Evolutionary conservation across 2,888 invertebrate species (phyloP).

Genomic region (Drosophila leonis): DNA sequence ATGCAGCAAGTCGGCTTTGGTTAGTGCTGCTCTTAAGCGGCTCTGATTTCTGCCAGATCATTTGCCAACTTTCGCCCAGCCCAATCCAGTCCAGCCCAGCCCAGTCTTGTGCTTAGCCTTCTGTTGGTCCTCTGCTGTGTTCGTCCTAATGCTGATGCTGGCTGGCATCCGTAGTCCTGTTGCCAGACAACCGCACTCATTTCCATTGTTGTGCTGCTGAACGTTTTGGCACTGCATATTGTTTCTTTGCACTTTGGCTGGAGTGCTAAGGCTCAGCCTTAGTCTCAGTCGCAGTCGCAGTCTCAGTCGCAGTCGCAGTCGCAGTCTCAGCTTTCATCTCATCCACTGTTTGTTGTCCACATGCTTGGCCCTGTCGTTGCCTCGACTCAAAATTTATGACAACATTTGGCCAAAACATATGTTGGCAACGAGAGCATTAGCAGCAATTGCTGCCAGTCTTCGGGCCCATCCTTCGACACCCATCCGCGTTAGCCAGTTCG

Average conservation of each 20-base stretch:
- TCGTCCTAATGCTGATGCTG: slow-evolving; percentile 6
- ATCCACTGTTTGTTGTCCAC: slow-evolving; percentile 14
- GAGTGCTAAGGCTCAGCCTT: slow-evolving; percentile 12
- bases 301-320: background rate
- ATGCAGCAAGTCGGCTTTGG: slow-evolving; percentile 31
- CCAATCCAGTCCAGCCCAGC: slow-evolving; percentile 6
- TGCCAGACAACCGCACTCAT: slow-evolving; percentile 67
- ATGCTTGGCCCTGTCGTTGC: slow-evolving; percentile 56
- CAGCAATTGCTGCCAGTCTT: slow-evolving; percentile 57
- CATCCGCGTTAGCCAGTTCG: background rate
- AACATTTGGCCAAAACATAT: slow-evolving; percentile 81
- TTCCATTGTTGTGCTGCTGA: slow-evolving; percentile 55
- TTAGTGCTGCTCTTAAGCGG: slow-evolving; percentile 67
- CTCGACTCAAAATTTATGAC: slow-evolving; percentile 77
- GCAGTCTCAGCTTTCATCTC: slow-evolving; percentile 1
- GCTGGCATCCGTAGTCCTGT: slow-evolving; percentile 17
- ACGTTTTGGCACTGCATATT: slow-evolving; percentile 75
- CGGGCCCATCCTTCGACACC: background rate
- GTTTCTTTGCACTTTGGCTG: slow-evolving; percentile 69
- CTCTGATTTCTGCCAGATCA: slow-evolving; percentile 79
- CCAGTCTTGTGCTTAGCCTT: slow-evolving; percentile 6
- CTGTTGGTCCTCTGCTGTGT: slow-evolving; percentile 16
- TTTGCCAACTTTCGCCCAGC: slow-evolving; percentile 69
- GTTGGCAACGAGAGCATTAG: slow-evolving; percentile 76
- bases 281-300: background rate